Percentiles rank a stretch among this genome's conserved stretches.
Evolutionary conservation across 2,113 vertebrate genomes (phyloP).

Genomic region (Ciconia maguari): DNA sequence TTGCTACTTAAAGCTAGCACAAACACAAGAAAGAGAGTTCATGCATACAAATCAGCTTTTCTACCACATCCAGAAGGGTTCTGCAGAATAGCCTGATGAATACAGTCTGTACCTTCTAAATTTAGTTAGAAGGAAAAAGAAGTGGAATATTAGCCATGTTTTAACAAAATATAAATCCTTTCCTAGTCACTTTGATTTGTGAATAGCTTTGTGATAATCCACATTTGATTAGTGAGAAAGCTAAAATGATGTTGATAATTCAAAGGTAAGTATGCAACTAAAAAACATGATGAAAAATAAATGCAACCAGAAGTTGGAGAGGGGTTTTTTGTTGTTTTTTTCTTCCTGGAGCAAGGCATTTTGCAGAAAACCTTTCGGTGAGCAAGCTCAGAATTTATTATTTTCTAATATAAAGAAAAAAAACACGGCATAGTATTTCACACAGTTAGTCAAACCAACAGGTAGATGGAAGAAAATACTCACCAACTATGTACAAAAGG

Average conservation of each 20-base stretch:
- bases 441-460: not conserved
- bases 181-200: slow-evolving; percentile 24
- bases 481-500: not conserved
- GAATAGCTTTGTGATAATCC: slow-evolving; percentile 49
- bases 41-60: slow-evolving; percentile 85
- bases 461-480: not conserved
- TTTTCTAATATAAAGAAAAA: not conserved
- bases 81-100: slow-evolving; percentile 54
- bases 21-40: slow-evolving; percentile 81
- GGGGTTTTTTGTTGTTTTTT: not conserved
- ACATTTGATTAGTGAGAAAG: slow-evolving; percentile 20
- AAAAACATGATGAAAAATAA: slow-evolving; percentile 19
- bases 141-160: slow-evolving; percentile 13
- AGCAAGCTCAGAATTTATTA: not conserved
- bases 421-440: not conserved
- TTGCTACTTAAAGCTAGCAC: slow-evolving; percentile 86
- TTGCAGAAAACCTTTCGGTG: not conserved
- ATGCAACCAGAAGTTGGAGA: not conserved
- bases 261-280: slow-evolving; percentile 25
- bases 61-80: slow-evolving; percentile 54
- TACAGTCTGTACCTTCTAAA: slow-evolving; percentile 39
- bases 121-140: slow-evolving; percentile 28
- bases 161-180: slow-evolving; percentile 36
- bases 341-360: not conserved
- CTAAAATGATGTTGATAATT: not conserved